A percentile compares a stretch with the other conserved stretches of the same genome.
Conservation (phyloP, 2,113 vertebrate species). For the Emydocephalus ijimae region DNA sequence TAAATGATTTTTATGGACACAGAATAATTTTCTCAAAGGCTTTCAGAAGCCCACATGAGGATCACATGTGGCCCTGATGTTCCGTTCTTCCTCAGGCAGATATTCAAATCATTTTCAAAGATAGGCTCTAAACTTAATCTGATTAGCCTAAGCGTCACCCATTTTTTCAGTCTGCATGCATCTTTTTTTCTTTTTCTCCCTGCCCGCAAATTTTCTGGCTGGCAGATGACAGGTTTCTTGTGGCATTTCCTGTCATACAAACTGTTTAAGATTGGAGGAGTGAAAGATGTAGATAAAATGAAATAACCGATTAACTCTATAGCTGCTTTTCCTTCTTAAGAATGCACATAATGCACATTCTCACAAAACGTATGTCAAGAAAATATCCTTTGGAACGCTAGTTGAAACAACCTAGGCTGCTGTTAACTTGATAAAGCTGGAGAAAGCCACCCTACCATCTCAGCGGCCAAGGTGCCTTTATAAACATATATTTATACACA, state of each 20-base stretch:
- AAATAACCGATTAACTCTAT: not conserved
- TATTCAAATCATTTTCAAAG: not conserved
- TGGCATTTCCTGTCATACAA: constrained; percentile 23
- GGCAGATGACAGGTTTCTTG: constrained; percentile 45
- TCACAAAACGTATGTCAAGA: constrained; percentile 15
- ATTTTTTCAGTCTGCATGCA: constrained; percentile 27
- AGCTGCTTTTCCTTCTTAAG: not conserved
- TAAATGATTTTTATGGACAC: constrained; percentile 12
- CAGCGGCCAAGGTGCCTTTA: not conserved
- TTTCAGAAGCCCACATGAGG: constrained; percentile 32
- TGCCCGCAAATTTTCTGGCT: constrained; percentile 19
- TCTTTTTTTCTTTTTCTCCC: constrained; percentile 39
- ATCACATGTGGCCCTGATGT: constrained; percentile 59
- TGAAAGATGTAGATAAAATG: not conserved
- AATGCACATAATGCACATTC: not conserved
- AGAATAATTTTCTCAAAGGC: constrained; percentile 34
- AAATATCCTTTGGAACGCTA: not conserved
- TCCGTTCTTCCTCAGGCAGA: constrained; percentile 28
- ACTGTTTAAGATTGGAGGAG: not conserved
- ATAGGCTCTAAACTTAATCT: not conserved
- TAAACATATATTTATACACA: not conserved
- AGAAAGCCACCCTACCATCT: not conserved
- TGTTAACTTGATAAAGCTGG: not conserved
- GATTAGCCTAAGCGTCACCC: constrained; percentile 25
- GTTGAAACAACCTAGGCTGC: not conserved